Conservation (phyloP, 1,140 invertebrate species). For the Drosophila nebulosa region DNA sequence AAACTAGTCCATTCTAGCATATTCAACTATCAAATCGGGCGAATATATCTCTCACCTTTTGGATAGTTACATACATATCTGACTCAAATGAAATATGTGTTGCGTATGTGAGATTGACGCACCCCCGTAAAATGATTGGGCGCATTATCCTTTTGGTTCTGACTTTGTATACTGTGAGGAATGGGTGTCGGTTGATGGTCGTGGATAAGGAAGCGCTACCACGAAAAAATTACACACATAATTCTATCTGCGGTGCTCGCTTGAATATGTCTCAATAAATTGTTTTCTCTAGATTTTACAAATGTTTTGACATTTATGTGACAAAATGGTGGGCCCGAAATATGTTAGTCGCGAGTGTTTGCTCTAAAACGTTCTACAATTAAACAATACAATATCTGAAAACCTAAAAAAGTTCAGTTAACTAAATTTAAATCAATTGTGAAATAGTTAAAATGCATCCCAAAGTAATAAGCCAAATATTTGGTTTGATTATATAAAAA, state of each 20-base stretch:
- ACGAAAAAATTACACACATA: not conserved
- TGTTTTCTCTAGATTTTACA: not conserved
- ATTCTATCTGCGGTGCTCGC: not conserved
- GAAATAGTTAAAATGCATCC: no score
- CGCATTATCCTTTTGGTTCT: not conserved
- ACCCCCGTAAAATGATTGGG: not conserved
- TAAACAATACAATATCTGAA: not conserved
- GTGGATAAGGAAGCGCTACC: not conserved
- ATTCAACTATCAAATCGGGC: not conserved
- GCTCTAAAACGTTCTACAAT: no score
- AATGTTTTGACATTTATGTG: not conserved
- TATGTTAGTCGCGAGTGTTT: not conserved
- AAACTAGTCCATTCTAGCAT: no score
- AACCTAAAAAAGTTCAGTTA: no score
- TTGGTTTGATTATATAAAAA: no score
- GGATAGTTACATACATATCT: not conserved
- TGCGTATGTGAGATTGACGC: not conserved
- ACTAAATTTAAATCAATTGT: no score
- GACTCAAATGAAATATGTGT: not conserved
- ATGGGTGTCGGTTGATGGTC: not conserved
- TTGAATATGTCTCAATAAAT: no score
- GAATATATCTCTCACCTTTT: not conserved
- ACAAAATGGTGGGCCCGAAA: not conserved
- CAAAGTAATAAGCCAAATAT: no score
- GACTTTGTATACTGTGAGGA: not conserved